phyloP scores from a whole-genome alignment of 1,140 invertebrate genomes.

The Ctenoplectra terminalis region DNA sequence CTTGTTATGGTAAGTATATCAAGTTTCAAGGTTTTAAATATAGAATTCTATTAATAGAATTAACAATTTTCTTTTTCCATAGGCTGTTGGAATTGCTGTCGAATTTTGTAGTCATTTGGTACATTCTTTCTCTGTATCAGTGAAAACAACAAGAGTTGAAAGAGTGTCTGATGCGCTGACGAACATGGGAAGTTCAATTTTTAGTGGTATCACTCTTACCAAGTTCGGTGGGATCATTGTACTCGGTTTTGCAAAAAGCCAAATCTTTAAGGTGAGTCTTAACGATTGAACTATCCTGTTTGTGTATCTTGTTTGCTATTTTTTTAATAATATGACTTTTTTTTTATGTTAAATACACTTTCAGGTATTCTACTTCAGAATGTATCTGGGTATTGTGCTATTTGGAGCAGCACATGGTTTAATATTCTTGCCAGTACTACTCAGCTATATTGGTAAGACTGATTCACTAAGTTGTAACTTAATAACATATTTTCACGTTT shows the following conservation, averaged over 20 bases:
- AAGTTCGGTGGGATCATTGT: slow-evolving; percentile 98
- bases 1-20: slow-evolving; percentile 93
- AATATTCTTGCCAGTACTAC: slow-evolving; percentile 97
- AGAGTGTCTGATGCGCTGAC: slow-evolving; percentile 93
- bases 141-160: slow-evolving; percentile 87
- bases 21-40: not conserved
- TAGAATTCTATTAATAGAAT: not conserved
- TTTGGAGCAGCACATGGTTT: slow-evolving; percentile 98
- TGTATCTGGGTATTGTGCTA: slow-evolving; percentile 98
- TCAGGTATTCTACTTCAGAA: slow-evolving; percentile 98
- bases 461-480: not conserved
- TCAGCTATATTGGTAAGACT: slow-evolving; percentile 96
- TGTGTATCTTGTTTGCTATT: not conserved
- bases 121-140: slow-evolving; percentile 94
- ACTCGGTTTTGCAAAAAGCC: slow-evolving; percentile 97
- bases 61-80: slow-evolving; percentile 41
- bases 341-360: slow-evolving; percentile 40
- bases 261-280: slow-evolving; percentile 91
- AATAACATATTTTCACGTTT: not conserved
- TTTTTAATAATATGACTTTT: not conserved
- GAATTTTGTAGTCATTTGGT: slow-evolving; percentile 99
- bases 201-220: slow-evolving; percentile 98
- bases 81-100: slow-evolving; percentile 98
- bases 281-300: not conserved
- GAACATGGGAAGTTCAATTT: slow-evolving; percentile 97